Conservation (phyloP, 2,797 vertebrate genomes). For the Pantherophis vulpinus region DNA sequence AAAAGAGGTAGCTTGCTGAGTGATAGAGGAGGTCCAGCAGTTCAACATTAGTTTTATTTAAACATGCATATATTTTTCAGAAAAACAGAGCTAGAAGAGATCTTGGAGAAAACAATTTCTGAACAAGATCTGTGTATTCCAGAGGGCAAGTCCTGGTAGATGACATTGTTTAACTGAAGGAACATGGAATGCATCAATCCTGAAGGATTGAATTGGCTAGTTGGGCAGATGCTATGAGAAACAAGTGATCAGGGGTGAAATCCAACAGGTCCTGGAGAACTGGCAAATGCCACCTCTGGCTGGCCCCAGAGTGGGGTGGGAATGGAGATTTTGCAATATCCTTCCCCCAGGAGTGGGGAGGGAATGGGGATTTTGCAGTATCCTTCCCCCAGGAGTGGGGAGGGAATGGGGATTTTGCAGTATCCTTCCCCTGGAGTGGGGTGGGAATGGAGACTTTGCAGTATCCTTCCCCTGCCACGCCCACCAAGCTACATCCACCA, state of each 20-base stretch:
- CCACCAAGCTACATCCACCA: no score
- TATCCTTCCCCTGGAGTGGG: no score
- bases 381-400: no score
- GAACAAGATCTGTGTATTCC: background rate
- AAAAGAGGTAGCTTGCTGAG: background rate
- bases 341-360: no score
- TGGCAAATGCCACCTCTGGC: no score
- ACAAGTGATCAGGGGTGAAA: background rate
- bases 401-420: no score
- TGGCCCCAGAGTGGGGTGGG: no score
- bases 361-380: no score
- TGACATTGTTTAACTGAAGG: background rate
- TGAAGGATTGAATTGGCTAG: background rate
- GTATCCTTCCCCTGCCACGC: no score
- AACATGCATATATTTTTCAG: background rate
- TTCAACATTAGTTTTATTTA: background rate
- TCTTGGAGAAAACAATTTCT: background rate
- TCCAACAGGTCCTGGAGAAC: no score
- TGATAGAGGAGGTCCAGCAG: background rate
- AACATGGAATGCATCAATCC: background rate
- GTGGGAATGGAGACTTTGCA: no score
- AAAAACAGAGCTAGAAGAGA: background rate
- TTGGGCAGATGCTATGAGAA: background rate
- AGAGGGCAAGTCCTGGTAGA: background rate
- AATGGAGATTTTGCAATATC: no score